Base-by-base conservation (phyloP, 2,113 vertebrate genomes). In the Calcarius ornatus region DNA sequence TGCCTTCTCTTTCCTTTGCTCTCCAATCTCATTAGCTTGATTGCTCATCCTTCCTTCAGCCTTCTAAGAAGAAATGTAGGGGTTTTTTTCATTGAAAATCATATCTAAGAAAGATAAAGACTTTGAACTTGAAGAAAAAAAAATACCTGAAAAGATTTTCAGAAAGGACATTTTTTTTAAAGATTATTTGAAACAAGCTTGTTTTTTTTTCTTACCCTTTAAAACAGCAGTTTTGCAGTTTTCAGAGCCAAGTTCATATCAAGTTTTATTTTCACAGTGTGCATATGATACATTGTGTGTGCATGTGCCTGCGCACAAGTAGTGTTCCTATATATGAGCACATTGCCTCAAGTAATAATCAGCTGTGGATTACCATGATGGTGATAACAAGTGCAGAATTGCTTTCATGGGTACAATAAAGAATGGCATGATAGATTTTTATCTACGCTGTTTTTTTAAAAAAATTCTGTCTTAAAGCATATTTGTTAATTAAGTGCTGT, bases 221-320 rank as follows among this genome's bases (percentile, higher is more conserved):
- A n/a, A 82, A 72, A 47, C 23, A 82, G 12, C 22, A 57, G 14
- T 59, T 79, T 56, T 76, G 1, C 53, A 37, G 31, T 45, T 88
- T 92, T 81, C 21, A 35, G 47, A 71, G 43, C 54, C 35, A 25
- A 38, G 4, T n/a, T 23, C 9, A 11, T 63, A 73, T 42, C 9
- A 28, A 50, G 8, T 54, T 83, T 66, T 79, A 22, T 79, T 88
- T 85, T 56, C 57, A 27, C 20, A 40, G 31, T 23, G 12, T 60
- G 33, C 18, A 28, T 71, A 12, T 51, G 27, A 21, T 51, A 13
- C 33, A 22, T 8, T 33, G 3, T 33, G 37, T 40, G 20, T 64
- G 51, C 12, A 0, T 48, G 23, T 80, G 47, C n/a, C 25, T 86
- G 42, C 1, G 1, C 48, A 51, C 0, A 0, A 35, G 77, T 17